phyloP scores from a whole-genome alignment of 2,888 invertebrate genomes.

The Diabrotica balteata region DNA sequence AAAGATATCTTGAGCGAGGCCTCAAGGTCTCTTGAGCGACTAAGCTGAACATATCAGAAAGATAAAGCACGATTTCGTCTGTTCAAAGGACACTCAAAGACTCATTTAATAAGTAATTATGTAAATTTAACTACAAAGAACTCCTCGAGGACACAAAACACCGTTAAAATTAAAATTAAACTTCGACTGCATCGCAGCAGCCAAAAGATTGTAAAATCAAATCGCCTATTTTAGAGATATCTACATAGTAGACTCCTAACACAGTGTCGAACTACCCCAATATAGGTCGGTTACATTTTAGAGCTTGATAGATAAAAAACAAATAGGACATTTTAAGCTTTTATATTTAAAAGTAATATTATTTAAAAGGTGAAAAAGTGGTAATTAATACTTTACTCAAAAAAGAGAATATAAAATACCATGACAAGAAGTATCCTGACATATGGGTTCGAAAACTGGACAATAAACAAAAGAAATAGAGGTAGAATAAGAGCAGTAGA shows the following conservation, averaged over 20 bases:
- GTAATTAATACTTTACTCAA: no score
- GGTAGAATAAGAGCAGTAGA: no score
- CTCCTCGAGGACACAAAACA: conserved; percentile 28
- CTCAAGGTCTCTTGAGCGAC: conserved; percentile 40
- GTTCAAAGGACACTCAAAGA: conserved; percentile 42
- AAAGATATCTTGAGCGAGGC: conserved; percentile 25
- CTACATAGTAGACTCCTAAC: neutral
- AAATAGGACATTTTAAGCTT: no score
- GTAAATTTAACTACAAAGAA: conserved; percentile 43
- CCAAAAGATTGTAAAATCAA: conserved; percentile 16
- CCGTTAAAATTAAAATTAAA: conserved; percentile 38
- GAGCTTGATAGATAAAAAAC: no score
- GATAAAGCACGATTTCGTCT: conserved; percentile 50
- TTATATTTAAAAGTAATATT: no score
- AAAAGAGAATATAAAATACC: no score
- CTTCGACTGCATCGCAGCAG: conserved; percentile 5
- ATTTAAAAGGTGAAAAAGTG: no score
- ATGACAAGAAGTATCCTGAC: no score
- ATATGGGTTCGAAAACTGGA: no score
- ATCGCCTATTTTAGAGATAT: conserved; percentile 14
- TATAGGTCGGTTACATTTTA: no score
- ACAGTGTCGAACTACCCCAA: no score
- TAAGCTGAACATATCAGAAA: conserved; percentile 36
- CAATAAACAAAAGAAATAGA: no score
- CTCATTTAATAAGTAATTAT: conserved; percentile 51